Evolutionary conservation across 2,888 invertebrate species (phyloP).

Genomic region (Laspeyria flexula): DNA sequence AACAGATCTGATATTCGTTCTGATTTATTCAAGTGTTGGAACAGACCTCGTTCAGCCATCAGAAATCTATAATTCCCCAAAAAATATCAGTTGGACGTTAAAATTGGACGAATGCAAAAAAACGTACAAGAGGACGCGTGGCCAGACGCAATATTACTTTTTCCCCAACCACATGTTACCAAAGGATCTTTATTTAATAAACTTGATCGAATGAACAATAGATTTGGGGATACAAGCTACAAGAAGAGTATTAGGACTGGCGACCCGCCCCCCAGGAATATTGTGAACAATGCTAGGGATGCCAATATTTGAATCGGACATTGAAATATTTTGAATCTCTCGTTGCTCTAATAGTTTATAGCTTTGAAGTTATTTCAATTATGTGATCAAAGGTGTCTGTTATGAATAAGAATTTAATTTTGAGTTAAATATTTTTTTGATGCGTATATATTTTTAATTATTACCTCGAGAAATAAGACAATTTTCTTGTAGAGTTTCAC

Average conservation of each 20-base stretch:
- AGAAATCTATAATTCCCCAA: conserved; percentile 15
- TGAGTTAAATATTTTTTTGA: too few species aligned
- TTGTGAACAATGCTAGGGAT: conserved; percentile 39
- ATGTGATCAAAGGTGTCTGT: too few species aligned
- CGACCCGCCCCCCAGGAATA: conserved; percentile 38
- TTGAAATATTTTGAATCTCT: background rate
- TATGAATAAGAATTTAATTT: too few species aligned
- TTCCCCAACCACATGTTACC: conserved; percentile 55
- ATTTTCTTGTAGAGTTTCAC: too few species aligned
- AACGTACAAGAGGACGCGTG: conserved; percentile 7
- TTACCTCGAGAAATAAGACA: too few species aligned
- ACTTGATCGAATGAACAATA: conserved; percentile 74
- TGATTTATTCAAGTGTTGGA: background rate
- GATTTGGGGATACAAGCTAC: conserved; percentile 59
- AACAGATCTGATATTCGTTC: background rate
- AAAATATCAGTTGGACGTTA: conserved; percentile 22
- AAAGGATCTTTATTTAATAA: conserved; percentile 61
- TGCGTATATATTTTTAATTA: too few species aligned
- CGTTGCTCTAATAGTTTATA: too few species aligned
- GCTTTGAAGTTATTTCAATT: too few species aligned
- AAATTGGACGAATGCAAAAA: conserved; percentile 39
- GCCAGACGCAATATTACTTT: conserved; percentile 40
- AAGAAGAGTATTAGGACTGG: conserved; percentile 56
- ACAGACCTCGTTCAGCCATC: conserved; percentile 1
- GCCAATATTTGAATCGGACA: background rate